Evolutionary conservation across 30 jellyfish, hydroid and myxozoan genomes (phyloP).

Genomic region (Turritopsis dohrnii): DNA sequence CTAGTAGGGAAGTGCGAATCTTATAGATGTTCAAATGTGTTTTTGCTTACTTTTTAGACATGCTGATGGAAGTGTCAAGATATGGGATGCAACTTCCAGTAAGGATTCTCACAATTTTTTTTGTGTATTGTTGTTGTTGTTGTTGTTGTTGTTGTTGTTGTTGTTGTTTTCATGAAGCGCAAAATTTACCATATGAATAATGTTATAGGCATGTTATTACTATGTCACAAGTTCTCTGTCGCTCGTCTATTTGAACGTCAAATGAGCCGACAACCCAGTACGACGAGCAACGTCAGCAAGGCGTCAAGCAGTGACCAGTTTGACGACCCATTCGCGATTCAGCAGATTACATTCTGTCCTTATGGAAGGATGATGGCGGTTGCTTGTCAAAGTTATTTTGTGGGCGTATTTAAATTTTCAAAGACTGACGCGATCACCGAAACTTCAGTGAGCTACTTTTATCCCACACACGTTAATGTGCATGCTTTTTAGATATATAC

Average conservation of each 20-base stretch:
- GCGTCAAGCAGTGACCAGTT: constrained; percentile 51
- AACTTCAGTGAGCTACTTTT: constrained; percentile 53
- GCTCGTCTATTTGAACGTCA: constrained; percentile 49
- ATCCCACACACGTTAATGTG: too few species aligned
- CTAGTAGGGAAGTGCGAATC: too few species aligned
- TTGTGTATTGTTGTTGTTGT: neutral
- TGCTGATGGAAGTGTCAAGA: constrained; percentile 91
- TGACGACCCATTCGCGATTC: constrained; percentile 87
- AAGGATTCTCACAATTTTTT: constrained; percentile 20
- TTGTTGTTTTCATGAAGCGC: neutral
- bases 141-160: neutral
- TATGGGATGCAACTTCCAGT: constrained; percentile 97
- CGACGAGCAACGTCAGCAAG: constrained; percentile 67
- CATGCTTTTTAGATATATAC: too few species aligned
- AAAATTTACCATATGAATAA: neutral
- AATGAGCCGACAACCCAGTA: constrained; percentile 37
- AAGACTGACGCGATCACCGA: constrained; percentile 60
- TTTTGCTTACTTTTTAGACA: constrained; percentile 45
- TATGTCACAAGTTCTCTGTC: constrained; percentile 59
- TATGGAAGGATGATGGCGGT: constrained; percentile 71
- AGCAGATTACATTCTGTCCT: constrained; percentile 59
- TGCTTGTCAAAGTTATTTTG: constrained; percentile 56
- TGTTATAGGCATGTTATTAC: constrained; percentile 52
- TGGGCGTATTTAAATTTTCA: constrained; percentile 55
- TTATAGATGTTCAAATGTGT: too few species aligned